Percentiles rank a stretch among this genome's conserved stretches.
These are phyloP conservation scores for Agelaius tricolor DNA, from an alignment of 2,113 vertebrate species.

Conservation along the genomic window DNA sequence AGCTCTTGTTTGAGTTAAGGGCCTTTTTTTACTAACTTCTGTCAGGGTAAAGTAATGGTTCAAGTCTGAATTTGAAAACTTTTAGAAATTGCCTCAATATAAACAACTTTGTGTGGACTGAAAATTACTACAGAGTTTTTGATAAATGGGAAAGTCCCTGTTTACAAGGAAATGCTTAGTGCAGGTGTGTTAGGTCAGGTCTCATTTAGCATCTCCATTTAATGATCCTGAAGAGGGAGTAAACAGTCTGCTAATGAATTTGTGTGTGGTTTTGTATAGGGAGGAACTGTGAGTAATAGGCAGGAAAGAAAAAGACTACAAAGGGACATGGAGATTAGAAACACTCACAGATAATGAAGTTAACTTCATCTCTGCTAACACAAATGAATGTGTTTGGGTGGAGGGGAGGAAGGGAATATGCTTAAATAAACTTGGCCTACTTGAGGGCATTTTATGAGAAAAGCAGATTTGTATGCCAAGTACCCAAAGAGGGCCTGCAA, in stretches of 20 bases:
- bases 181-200: slow-evolving; percentile 34
- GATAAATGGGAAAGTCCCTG: background rate
- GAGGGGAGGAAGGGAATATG: background rate
- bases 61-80: background rate
- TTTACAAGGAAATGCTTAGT: slow-evolving; percentile 23
- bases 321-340: background rate
- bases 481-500: background rate
- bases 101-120: background rate
- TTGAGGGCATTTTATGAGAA: background rate
- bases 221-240: slow-evolving; percentile 58
- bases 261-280: background rate
- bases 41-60: background rate
- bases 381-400: background rate
- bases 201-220: slow-evolving; percentile 53
- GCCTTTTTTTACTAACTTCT: background rate
- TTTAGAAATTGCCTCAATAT: background rate
- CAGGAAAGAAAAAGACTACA: slow-evolving; percentile 10
- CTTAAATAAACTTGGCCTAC: background rate
- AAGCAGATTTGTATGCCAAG: background rate
- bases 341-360: background rate
- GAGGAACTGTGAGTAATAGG: slow-evolving; percentile 24
- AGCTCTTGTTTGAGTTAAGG: background rate
- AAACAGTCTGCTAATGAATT: slow-evolving; percentile 51
- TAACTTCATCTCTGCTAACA: background rate
- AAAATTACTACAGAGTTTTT: background rate